Evolutionary conservation across 2,113 vertebrate genomes (phyloP).

Genomic region (Tragelaphus scriptus): DNA sequence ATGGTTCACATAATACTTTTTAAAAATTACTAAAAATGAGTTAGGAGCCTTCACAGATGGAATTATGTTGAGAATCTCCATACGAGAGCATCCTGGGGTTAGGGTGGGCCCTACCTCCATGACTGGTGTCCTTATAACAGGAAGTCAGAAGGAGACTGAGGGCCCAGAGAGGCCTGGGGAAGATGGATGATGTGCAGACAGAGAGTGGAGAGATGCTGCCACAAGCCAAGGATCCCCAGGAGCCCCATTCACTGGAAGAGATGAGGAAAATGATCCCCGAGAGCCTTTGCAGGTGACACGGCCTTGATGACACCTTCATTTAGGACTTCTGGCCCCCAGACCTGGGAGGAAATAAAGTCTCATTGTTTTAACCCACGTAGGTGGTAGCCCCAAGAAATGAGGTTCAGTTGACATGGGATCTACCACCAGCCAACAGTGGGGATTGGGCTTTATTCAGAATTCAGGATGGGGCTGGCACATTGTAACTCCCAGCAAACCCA

Average conservation of each 20-base stretch:
- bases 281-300: accelerated
- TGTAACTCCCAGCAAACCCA: accelerated
- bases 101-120: background rate
- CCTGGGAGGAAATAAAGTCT: background rate
- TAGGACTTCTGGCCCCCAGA: background rate
- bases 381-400: background rate
- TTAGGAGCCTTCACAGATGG: background rate
- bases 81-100: too few relatives aligned
- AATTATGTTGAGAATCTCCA: background rate
- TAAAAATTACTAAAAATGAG: background rate
- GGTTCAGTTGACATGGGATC: accelerated
- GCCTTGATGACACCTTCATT: background rate
- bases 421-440: background rate
- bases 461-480: background rate
- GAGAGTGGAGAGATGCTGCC: background rate
- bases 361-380: background rate
- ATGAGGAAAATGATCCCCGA: accelerated
- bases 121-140: accelerated
- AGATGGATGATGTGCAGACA: accelerated
- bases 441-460: background rate
- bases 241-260: background rate
- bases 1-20: background rate
- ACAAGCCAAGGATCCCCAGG: accelerated
- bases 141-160: background rate
- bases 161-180: background rate